Conservation (phyloP, 2,888 invertebrate species). For the Plusia festucae region DNA sequence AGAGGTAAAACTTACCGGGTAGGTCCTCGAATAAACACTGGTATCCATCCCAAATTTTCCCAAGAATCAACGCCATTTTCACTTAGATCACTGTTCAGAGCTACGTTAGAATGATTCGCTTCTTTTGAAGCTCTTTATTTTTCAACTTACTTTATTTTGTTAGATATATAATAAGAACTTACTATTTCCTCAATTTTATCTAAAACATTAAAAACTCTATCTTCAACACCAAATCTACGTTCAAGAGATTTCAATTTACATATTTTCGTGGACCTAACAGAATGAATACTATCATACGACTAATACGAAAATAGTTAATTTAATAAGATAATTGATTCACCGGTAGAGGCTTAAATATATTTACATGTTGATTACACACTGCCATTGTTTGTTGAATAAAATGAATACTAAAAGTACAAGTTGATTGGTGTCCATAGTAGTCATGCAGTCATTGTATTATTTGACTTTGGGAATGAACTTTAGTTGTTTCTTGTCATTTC, state of each 20-base stretch:
- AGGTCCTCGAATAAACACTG: slow-evolving; percentile 74
- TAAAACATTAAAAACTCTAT: background rate
- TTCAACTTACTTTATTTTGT: background rate
- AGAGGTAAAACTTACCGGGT: slow-evolving; percentile 80
- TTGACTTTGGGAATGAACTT: background rate
- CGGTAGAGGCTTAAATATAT: slow-evolving; percentile 40
- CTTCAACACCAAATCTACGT: slow-evolving; percentile 3
- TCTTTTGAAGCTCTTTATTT: background rate
- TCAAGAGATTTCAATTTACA: background rate
- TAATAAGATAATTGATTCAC: slow-evolving; percentile 24
- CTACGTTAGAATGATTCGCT: slow-evolving; percentile 5
- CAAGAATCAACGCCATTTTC: slow-evolving; percentile 79
- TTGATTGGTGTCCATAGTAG: slow-evolving; percentile 7
- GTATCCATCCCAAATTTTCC: slow-evolving; percentile 71
- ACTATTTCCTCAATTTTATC: background rate
- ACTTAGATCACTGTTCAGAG: background rate
- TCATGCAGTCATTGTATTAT: slow-evolving; percentile 10
- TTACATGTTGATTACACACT: slow-evolving; percentile 40
- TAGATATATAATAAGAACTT: background rate
- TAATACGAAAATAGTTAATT: slow-evolving; percentile 21
- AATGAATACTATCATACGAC: slow-evolving; percentile 21
- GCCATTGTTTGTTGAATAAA: slow-evolving; percentile 19
- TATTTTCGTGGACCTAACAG: slow-evolving; percentile 12
- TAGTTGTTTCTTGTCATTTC: too few relatives aligned
- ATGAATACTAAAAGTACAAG: slow-evolving; percentile 16